Evolutionary conservation across 2,113 vertebrate species (phyloP), one percentile per base, ranked within the genome.

Genomic region (Cyprinodon variegatus): DNA sequence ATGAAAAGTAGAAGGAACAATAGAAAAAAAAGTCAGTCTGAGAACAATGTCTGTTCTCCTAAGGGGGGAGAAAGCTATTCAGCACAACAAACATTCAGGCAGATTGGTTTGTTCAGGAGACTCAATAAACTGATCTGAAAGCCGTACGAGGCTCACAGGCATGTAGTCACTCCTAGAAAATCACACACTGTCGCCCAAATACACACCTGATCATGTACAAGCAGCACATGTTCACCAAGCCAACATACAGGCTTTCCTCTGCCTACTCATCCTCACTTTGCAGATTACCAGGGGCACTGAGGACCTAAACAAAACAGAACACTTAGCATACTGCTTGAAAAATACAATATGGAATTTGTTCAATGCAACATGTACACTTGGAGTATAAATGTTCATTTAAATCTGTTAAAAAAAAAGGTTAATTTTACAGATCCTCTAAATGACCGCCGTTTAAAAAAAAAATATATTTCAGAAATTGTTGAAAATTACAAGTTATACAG

Each of bases 91-190:
- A 87, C 81, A 84, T 76, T 76, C 60, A 61, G 62, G 67, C 38
- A 60, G 82, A 86, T 81, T 84, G 50, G 50, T 57, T n/a, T 81
- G 83, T 85, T 82, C 72, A 86, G 39, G 64, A 77, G 61, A 63
- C 78, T 68, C 50, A 65, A 64, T 39, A 64, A 64, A 40, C 62
- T 64, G 17, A 39, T 65, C 63, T 65, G 69, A 77, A 83, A 82
- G 70, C 72, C 59, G 48, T 2, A 0, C 73, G 46, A 79, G 39
- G 40, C 17, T 41, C 61, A 57, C 50, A 57, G 43, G 67, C 80
- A 68, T 61, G 40, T 60, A 64, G 63, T 83, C 74, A 63, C 71
- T 76, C 65, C 65, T 62, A 39, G 63, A 66, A 76, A 70, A 74
- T 66, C 68, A 29, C 70, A n/a, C 48, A 15, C 1, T 68, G 41